These are phyloP conservation scores for Rhynchopsitta pachyrhyncha DNA, from an alignment of 2,113 vertebrate genomes.

Conservation along the genomic window DNA sequence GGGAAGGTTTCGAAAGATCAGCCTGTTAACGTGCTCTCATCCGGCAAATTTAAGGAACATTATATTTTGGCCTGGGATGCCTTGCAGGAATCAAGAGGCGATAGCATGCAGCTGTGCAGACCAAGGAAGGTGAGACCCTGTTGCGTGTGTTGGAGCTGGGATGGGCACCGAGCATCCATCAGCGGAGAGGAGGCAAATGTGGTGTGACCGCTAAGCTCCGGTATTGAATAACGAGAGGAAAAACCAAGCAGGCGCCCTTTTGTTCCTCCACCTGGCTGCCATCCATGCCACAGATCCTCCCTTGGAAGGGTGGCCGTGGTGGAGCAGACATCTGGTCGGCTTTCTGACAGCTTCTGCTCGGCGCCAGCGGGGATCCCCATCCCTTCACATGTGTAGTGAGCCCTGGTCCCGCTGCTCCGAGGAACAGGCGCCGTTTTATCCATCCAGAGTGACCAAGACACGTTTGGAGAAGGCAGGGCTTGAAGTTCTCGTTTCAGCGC, in stretches of 20 bases:
- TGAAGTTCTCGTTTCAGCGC: accelerated
- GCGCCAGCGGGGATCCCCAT: neutral
- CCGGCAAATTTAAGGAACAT: neutral
- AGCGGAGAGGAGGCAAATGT: neutral
- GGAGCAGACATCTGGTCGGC: neutral
- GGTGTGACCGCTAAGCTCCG: neutral
- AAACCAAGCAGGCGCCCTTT: conserved; percentile 12
- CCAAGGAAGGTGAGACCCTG: neutral
- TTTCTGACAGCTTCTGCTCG: conserved; percentile 1
- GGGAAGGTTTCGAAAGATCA: conserved; percentile 8
- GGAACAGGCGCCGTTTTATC: neutral
- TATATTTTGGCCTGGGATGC: neutral
- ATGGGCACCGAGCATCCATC: neutral
- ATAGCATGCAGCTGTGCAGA: neutral
- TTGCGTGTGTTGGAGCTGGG: neutral
- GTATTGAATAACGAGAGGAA: conserved; percentile 30
- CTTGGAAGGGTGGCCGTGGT: neutral
- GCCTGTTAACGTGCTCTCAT: neutral
- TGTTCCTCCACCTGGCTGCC: conserved; percentile 48
- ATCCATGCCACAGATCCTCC: neutral
- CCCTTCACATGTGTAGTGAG: neutral
- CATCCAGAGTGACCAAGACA: neutral
- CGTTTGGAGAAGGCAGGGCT: neutral
- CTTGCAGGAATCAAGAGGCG: neutral
- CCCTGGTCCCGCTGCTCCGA: accelerated